Evolutionary conservation across 1,140 invertebrate species (phyloP).

Genomic region (Eubasilissa regina): DNA sequence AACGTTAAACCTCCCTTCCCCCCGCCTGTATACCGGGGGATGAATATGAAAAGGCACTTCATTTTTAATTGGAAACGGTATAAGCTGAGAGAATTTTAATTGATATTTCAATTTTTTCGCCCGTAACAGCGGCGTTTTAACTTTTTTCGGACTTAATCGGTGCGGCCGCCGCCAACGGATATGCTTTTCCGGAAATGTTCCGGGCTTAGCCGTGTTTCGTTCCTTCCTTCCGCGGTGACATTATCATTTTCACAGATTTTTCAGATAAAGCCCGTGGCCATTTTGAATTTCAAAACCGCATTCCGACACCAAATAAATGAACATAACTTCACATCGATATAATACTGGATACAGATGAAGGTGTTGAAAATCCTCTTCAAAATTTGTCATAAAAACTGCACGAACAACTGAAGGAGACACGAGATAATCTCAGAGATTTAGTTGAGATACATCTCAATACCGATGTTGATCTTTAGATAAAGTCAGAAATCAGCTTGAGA

Average conservation of each 20-base stretch:
- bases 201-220: constrained; percentile 3
- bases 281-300: too few relatives aligned
- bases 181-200: constrained; percentile 13
- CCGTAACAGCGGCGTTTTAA: constrained; percentile 33
- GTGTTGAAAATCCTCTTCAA: too few relatives aligned
- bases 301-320: too few relatives aligned
- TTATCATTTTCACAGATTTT: neutral
- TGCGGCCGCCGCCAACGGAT: constrained; percentile 18
- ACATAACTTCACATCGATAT: too few relatives aligned
- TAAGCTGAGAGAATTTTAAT: constrained; percentile 60
- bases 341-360: too few relatives aligned
- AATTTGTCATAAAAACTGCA: too few relatives aligned
- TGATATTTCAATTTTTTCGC: constrained; percentile 57
- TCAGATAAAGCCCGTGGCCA: too few relatives aligned
- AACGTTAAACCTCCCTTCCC: constrained; percentile 36
- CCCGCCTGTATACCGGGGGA: constrained; percentile 41
- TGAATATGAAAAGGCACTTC: constrained; percentile 59
- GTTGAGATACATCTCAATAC: too few relatives aligned
- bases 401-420: too few relatives aligned
- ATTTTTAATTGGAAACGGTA: constrained; percentile 60
- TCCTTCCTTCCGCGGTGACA: neutral
- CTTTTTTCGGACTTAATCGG: constrained; percentile 38
- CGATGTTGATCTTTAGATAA: too few relatives aligned
- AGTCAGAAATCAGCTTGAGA: too few relatives aligned
- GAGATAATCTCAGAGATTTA: too few relatives aligned